Evolutionary conservation across 2,113 vertebrate species (phyloP).

Genomic region (Agelaius phoeniceus): DNA sequence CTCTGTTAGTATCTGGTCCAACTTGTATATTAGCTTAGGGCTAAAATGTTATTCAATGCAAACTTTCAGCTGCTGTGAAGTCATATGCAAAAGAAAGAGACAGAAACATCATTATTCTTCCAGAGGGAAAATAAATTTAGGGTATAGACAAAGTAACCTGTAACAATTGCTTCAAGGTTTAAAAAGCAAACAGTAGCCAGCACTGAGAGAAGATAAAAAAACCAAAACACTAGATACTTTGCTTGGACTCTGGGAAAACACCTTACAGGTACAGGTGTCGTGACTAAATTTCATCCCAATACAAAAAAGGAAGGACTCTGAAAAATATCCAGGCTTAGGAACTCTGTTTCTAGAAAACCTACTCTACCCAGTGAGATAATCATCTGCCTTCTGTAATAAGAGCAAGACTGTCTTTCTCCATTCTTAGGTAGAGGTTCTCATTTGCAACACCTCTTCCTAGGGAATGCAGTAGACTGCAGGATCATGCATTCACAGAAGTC

Average conservation of each 20-base stretch:
- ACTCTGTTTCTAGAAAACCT: not conserved
- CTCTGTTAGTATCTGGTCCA: constrained; percentile 70
- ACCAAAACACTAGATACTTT: not conserved
- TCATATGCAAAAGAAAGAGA: constrained; percentile 68
- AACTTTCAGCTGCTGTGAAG: constrained; percentile 75
- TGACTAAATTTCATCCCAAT: not conserved
- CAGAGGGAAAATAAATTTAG: not conserved
- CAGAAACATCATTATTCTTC: not conserved
- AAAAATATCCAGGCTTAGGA: not conserved
- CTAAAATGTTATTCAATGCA: constrained; percentile 67
- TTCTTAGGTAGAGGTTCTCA: not conserved
- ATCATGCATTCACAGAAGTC: not conserved
- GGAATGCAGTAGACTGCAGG: fast-evolving
- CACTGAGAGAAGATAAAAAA: not conserved
- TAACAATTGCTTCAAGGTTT: not conserved
- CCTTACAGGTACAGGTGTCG: not conserved
- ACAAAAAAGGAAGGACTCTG: not conserved
- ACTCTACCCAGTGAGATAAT: not conserved
- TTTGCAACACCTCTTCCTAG: not conserved
- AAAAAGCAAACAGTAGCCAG: not conserved
- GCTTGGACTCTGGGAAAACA: not conserved
- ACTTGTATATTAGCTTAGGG: constrained; percentile 48
- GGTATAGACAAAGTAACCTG: not conserved
- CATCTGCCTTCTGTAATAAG: not conserved
- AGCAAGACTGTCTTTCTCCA: not conserved